Conservation (phyloP, 2,888 invertebrate genomes). For the Calliopum simillimum region DNA sequence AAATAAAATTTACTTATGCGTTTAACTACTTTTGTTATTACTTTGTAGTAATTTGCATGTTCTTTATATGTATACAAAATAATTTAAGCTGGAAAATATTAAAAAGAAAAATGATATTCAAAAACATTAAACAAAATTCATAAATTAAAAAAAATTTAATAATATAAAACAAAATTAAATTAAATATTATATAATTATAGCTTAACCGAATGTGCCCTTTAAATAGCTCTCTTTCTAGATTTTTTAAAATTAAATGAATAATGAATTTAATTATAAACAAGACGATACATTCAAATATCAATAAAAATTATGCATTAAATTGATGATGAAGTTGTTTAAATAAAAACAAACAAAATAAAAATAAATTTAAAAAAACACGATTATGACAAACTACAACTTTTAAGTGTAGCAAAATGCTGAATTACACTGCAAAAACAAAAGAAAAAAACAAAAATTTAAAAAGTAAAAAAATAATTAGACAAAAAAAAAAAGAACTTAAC, state of each 20-base stretch:
- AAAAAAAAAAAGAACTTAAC: neutral
- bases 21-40: neutral
- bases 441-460: too few species aligned
- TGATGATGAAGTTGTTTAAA: conserved; percentile 41
- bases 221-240: conserved; percentile 66
- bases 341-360: conserved; percentile 38
- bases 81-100: too few species aligned
- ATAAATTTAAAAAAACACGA: neutral
- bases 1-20: neutral
- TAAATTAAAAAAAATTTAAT: neutral
- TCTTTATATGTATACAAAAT: too few species aligned
- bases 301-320: neutral
- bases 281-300: neutral
- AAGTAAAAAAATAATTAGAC: neutral
- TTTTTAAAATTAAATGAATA: conserved; percentile 21
- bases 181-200: conserved; percentile 56
- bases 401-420: too few species aligned
- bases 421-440: too few species aligned
- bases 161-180: conserved; percentile 23
- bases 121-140: conserved; percentile 39
- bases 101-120: neutral
- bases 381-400: neutral
- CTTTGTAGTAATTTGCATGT: neutral
- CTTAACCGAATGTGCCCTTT: conserved; percentile 69
- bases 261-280: conserved; percentile 22